Percentiles rank a stretch among this genome's conserved stretches.
These are phyloP conservation scores for Vollenhovia emeryi DNA, from an alignment of 1,140 invertebrate species.

Conservation along the genomic window DNA sequence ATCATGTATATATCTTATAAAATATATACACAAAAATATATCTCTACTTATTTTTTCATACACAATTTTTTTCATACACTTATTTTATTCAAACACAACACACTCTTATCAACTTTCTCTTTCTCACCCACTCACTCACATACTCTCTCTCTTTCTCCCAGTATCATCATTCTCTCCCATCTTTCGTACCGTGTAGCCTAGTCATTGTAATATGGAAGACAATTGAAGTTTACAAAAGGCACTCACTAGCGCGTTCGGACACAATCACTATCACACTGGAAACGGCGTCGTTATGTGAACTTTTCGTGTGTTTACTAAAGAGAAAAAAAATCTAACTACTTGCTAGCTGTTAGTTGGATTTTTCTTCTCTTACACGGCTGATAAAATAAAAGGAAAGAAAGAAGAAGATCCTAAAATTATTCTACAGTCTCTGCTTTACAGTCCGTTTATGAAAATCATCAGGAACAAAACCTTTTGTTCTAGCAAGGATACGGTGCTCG, in stretches of 20 bases:
- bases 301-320: not conserved
- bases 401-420: slow-evolving; percentile 34
- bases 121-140: slow-evolving; percentile 1
- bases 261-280: not conserved
- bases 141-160: slow-evolving; percentile 35
- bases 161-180: slow-evolving; percentile 43
- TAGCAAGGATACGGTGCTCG: not conserved
- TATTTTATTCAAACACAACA: slow-evolving; percentile 23
- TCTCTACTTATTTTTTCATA: slow-evolving; percentile 5
- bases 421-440: slow-evolving; percentile 28
- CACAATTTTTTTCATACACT: slow-evolving; percentile 1
- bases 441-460: slow-evolving; percentile 26
- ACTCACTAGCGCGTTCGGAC: slow-evolving; percentile 49
- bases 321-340: not conserved
- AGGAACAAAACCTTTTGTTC: slow-evolving; percentile 5
- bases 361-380: not conserved
- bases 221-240: slow-evolving; percentile 71
- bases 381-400: slow-evolving; percentile 17
- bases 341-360: not conserved
- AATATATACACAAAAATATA: slow-evolving; percentile 49
- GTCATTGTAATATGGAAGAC: slow-evolving; percentile 75
- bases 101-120: not conserved
- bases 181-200: slow-evolving; percentile 40
- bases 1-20: slow-evolving; percentile 16
- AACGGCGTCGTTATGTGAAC: not conserved